Base-by-base conservation (phyloP, 2,888 invertebrate genomes). In the Cheilosia impressa region DNA sequence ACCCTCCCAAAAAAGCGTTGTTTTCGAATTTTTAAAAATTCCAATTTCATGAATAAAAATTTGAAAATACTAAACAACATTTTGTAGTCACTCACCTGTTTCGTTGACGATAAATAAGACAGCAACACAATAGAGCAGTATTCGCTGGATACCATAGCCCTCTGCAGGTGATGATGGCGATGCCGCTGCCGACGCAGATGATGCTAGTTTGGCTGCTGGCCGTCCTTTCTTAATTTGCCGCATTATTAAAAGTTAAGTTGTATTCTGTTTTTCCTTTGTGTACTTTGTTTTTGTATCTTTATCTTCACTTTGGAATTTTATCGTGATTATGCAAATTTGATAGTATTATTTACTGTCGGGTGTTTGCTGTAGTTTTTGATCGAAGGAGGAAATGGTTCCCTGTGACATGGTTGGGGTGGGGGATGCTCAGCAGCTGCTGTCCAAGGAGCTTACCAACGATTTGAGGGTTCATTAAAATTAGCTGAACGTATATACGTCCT, bases 1-100 rank as follows among this genome's bases (percentile, higher is more conserved):
- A 17, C 43, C n/a, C 31, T 2, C 31, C 27, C 1, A 27, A 27
- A 31, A 27, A 27, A 27, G 6, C 27, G 27, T 27, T 27, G 27
- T 27, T 5, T 27, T 27, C 0, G 10, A 10, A 34, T 10, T 34
- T 34, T 34, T 0, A 34, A 34, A 34, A 34, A 31, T 31, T 10
- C 10, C 34, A 2, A 0, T 34, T 34, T 34, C 34, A 34, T 34
- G 10, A 10, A 10, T 34, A 45, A 45, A 45, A 17, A n/a, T 45
- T n/a, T 17, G 2, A 53, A 27, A 27, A 53, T n/a, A 24, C 24
- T 50, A 9, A n/a, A 9, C 1, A 34, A 41, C n/a, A 63, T 34
- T 50, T 50, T 47, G 4, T 31, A 22, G 9, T 13, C 22, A 82
- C 82, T 82, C 52, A 82, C 82, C 76, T n/a, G 62, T 76, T 71